A percentile compares a stretch with the other conserved stretches of the same genome.
These are phyloP conservation scores for Amiota mariae DNA, from an alignment of 2,888 invertebrate genomes.

Conservation along the genomic window DNA sequence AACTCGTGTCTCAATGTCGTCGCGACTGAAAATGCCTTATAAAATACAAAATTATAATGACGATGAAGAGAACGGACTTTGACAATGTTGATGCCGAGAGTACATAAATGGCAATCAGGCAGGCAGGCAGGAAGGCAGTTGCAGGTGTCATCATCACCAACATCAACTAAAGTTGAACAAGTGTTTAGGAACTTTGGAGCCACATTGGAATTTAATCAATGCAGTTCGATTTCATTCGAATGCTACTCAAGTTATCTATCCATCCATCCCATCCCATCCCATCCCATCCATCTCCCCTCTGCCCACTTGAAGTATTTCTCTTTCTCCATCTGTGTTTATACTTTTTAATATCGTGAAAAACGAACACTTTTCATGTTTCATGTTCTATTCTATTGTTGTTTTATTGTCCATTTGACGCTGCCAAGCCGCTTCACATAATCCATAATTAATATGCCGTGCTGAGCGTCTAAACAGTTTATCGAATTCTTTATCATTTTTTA, in stretches of 20 bases:
- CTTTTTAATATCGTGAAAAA: too few species aligned
- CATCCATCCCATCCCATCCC: too few species aligned
- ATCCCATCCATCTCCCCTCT: too few species aligned
- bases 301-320: too few species aligned
- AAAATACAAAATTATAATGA: too few species aligned
- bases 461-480: slow-evolving; percentile 5
- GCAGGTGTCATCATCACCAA: slow-evolving; percentile 60
- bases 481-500: not conserved
- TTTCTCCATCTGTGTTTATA: too few species aligned
- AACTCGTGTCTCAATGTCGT: too few species aligned
- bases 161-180: not conserved
- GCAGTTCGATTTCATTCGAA: slow-evolving; percentile 66
- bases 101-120: slow-evolving; percentile 1
- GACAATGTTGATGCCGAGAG: not conserved
- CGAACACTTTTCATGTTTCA: not conserved
- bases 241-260: not conserved
- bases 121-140: slow-evolving; percentile 27
- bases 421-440: not conserved
- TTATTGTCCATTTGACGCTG: not conserved
- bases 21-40: too few species aligned
- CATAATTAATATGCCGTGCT: slow-evolving; percentile 10
- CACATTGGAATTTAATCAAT: slow-evolving; percentile 70
- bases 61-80: not conserved
- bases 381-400: not conserved
- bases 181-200: slow-evolving; percentile 67